These are phyloP conservation scores for Boulengerochromis microlepis DNA, from an alignment of 2,113 vertebrate genomes.

Conservation along the genomic window DNA sequence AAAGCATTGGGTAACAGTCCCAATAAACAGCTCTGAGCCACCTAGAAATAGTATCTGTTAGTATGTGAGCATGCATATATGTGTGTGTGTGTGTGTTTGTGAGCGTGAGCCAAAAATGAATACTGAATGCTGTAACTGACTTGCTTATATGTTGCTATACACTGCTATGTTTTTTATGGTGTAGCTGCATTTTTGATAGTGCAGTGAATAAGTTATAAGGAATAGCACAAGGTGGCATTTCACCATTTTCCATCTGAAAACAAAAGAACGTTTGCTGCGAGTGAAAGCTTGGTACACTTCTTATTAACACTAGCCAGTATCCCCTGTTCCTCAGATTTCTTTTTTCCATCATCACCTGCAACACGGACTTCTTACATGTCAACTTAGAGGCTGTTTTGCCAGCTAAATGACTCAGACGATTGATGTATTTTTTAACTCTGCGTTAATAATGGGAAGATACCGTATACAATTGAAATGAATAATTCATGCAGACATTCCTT, in stretches of 20 bases:
- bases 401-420: slow-evolving; percentile 16
- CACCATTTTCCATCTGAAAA: not conserved
- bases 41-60: not conserved
- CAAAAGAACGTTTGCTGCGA: not conserved
- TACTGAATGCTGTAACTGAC: not conserved
- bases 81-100: not conserved
- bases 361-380: not conserved
- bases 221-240: not conserved
- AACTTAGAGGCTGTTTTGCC: not conserved
- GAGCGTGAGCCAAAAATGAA: not conserved
- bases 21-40: not conserved
- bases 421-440: slow-evolving; percentile 13
- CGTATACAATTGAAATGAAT: slow-evolving; percentile 47
- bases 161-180: not conserved
- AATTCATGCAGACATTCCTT: slow-evolving; percentile 48
- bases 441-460: slow-evolving; percentile 36
- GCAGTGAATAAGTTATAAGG: not conserved
- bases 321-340: not conserved
- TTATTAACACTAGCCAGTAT: not conserved
- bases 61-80: not conserved
- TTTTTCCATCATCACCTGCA: not conserved
- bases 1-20: not conserved
- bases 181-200: not conserved
- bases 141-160: not conserved
- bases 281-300: not conserved